phyloP scores from a whole-genome alignment of 2,888 invertebrate genomes.

The Laothoe populi region DNA sequence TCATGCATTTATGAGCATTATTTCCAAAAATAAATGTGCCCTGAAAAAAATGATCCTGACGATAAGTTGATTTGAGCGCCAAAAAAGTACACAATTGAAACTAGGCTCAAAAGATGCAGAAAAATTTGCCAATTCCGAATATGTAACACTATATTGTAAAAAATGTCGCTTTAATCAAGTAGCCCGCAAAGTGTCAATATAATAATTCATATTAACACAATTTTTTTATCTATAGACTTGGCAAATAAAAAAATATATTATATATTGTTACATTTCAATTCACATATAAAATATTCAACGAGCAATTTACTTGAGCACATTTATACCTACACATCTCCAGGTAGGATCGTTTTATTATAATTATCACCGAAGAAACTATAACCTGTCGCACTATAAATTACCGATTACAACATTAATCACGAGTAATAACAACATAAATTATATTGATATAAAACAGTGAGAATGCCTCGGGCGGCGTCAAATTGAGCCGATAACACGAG shows the following conservation, averaged over 20 bases:
- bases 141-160: too few relatives aligned
- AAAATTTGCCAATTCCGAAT: too few relatives aligned
- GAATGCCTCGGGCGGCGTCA: constrained; percentile 71
- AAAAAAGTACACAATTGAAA: too few relatives aligned
- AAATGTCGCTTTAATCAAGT: too few relatives aligned
- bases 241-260: neutral
- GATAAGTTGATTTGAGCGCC: too few relatives aligned
- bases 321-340: neutral
- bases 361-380: constrained; percentile 25
- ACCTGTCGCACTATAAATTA: constrained; percentile 24
- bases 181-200: neutral
- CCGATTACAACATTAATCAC: constrained; percentile 78
- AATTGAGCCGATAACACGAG: constrained; percentile 70
- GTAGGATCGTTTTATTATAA: constrained; percentile 9
- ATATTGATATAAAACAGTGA: constrained; percentile 73
- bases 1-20: too few relatives aligned
- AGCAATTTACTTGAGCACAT: constrained; percentile 13
- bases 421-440: constrained; percentile 77
- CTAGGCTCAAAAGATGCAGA: too few relatives aligned
- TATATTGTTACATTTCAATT: neutral
- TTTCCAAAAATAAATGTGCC: too few relatives aligned
- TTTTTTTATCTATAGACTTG: neutral
- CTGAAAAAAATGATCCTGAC: too few relatives aligned
- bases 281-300: neutral
- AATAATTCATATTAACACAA: neutral